Base-by-base conservation (phyloP, 2,888 invertebrate genomes). In the Oegoconia quadripuncta region DNA sequence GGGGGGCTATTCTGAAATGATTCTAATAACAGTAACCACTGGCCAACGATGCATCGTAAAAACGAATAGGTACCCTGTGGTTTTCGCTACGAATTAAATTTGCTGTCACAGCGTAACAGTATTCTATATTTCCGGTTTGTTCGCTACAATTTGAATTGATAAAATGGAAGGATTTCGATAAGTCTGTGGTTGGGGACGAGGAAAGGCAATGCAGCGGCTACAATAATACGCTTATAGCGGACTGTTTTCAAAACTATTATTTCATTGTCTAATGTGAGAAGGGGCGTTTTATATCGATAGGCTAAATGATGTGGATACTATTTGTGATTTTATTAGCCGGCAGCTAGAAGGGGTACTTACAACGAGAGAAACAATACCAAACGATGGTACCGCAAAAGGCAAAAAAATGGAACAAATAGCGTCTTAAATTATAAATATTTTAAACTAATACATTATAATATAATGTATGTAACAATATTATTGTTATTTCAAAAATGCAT, bases 21-120 rank as follows among this genome's bases (percentile, higher is more conserved):
- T 70, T 64, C 70, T 64, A 73, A 78, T 79, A 79, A 78, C 78
- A 65, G 61, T 76, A 60, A 67, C 64, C 61, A 61, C 55, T 57
- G 57, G 58, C 59, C 66, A 70, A 73, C 64, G 59, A 58, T 48
- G 49, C 14, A 59, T 69, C 79, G 64, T 81, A 79, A 81, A 81
- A 81, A 76, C 71, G 61, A 77, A 79, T 76, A 65, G 75, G 73
- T 50, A 58, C 55, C 50, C 55, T 63, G 70, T 60, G 74, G 71
- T 64, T 69, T 69, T 64, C 68, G 55, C 58, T 58, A 56, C 52
- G 59, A 59, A 66, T 64, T 64, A 64, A 65, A 65, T 63, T 55
- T 46, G n/a, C 37, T 34, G 31, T 33, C 55, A 57, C 56, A 60
- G 60, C 14, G 23, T 42, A 55, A 29, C 15, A 5, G 34, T 25